phyloP scores from a whole-genome alignment of 2,797 vertebrate species.

The Neosilurus mollespiculum region DNA sequence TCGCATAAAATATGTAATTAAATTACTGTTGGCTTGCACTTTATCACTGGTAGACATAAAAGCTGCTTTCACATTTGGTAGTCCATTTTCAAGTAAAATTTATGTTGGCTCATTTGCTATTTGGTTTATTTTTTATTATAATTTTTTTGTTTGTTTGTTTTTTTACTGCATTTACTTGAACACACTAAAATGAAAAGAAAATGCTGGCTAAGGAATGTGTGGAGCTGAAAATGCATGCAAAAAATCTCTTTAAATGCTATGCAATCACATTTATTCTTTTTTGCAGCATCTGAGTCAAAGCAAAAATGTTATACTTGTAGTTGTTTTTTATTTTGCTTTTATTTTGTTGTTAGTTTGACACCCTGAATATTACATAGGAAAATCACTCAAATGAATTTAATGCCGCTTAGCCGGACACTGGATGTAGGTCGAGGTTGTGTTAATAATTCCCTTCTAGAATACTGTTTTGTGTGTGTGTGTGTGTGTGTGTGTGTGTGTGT shows the following conservation, averaged over 20 bases:
- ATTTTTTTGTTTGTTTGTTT: no score
- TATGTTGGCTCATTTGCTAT: no score
- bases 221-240: background rate
- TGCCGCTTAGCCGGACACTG: background rate
- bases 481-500: no score
- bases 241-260: background rate
- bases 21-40: background rate
- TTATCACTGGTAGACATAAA: background rate
- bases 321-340: background rate
- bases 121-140: no score
- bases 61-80: background rate
- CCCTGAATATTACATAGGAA: background rate
- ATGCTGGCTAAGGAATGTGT: background rate
- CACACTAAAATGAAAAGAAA: background rate
- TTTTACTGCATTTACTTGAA: no score
- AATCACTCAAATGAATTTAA: background rate
- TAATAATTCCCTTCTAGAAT: background rate
- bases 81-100: background rate
- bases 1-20: background rate
- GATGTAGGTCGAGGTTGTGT: background rate
- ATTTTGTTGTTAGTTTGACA: no score
- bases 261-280: background rate
- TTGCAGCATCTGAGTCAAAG: background rate
- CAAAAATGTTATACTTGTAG: background rate
- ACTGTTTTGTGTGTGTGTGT: background rate